phyloP scores from a whole-genome alignment of 2,113 vertebrate species.

The Nesogale talazaci region DNA sequence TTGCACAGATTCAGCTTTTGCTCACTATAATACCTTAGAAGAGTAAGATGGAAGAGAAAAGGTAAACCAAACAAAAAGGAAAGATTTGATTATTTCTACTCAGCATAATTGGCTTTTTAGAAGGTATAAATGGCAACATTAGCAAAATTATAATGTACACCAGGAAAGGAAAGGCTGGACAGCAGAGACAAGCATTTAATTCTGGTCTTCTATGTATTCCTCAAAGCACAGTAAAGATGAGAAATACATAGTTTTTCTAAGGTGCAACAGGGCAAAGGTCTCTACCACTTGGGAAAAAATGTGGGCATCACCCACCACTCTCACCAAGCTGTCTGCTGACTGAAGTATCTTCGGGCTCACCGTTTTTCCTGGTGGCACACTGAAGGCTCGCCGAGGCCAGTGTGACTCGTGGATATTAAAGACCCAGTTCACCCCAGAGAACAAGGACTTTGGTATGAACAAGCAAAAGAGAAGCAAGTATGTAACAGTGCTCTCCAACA shows the following conservation, averaged over 20 bases:
- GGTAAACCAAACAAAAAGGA: constrained; percentile 67
- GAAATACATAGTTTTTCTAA: constrained; percentile 64
- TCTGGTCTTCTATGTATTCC: constrained; percentile 60
- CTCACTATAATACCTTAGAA: constrained; percentile 59
- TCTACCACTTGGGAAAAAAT: constrained; percentile 74
- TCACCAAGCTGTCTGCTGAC: constrained; percentile 44
- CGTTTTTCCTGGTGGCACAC: neutral
- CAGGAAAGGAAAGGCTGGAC: constrained; percentile 58
- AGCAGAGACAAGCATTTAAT: constrained; percentile 69
- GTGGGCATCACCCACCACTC: constrained; percentile 33
- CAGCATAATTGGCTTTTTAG: constrained; percentile 71
- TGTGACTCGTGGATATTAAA: constrained; percentile 11
- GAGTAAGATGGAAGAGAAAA: constrained; percentile 52
- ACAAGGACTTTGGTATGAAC: neutral
- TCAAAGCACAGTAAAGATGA: constrained; percentile 66
- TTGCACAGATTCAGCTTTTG: constrained; percentile 50
- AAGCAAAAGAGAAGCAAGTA: too few relatives aligned
- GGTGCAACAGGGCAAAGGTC: constrained; percentile 48
- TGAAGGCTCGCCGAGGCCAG: neutral
- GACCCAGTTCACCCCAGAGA: neutral
- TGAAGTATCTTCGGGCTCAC: neutral
- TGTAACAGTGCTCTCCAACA: neutral
- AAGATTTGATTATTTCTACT: constrained; percentile 80
- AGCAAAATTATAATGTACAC: constrained; percentile 76
- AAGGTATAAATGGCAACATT: constrained; percentile 75